These are phyloP conservation scores for Drosophila sechellia DNA, from an alignment of 1,140 invertebrate genomes.

Conservation along the genomic window DNA sequence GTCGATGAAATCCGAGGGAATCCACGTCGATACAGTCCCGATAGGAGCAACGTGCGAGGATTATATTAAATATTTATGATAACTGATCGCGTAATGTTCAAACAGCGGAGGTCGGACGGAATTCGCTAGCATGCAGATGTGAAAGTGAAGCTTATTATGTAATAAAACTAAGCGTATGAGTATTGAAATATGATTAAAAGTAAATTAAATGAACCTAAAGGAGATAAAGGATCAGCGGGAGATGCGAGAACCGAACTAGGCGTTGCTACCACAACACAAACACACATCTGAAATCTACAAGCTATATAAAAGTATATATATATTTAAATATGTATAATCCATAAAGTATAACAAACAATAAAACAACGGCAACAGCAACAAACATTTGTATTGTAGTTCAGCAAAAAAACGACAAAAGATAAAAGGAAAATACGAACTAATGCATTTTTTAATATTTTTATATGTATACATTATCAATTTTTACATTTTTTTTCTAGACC, in stretches of 20 bases:
- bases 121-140: not conserved
- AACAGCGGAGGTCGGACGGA: slow-evolving; percentile 11
- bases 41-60: slow-evolving; percentile 11
- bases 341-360: slow-evolving; percentile 72
- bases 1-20: slow-evolving; percentile 9
- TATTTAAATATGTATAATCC: slow-evolving; percentile 54
- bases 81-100: slow-evolving; percentile 15
- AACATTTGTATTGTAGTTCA: slow-evolving; percentile 76
- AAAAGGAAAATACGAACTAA: slow-evolving; percentile 70
- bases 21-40: slow-evolving; percentile 20
- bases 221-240: slow-evolving; percentile 12
- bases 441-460: slow-evolving; percentile 84
- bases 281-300: slow-evolving; percentile 55
- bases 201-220: slow-evolving; percentile 33
- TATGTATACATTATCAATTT: slow-evolving; percentile 85
- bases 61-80: slow-evolving; percentile 29
- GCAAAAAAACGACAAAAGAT: slow-evolving; percentile 51
- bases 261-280: slow-evolving; percentile 29
- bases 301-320: slow-evolving; percentile 44
- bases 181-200: slow-evolving; percentile 68
- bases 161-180: slow-evolving; percentile 74
- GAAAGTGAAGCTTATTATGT: slow-evolving; percentile 66
- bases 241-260: slow-evolving; percentile 16
- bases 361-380: slow-evolving; percentile 53
- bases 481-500: slow-evolving; percentile 84